phyloP scores from a whole-genome alignment of 2,888 invertebrate species.

The Agriotes lineatus region DNA sequence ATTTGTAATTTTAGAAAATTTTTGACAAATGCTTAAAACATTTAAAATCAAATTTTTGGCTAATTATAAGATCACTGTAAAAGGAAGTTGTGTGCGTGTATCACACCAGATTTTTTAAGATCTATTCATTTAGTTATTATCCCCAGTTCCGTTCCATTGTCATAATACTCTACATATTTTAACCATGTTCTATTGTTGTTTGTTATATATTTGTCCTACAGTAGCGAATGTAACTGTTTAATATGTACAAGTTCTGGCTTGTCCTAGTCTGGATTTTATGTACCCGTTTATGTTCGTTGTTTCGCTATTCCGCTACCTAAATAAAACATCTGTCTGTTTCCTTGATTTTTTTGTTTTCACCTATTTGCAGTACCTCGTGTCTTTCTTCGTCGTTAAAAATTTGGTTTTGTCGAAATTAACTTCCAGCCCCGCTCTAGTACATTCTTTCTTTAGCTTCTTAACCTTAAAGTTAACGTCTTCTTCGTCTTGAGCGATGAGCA shows the following conservation, averaged over 20 bases:
- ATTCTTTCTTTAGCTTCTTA: constrained; percentile 8
- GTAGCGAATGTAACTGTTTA: no score
- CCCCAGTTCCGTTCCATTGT: no score
- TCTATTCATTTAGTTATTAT: no score
- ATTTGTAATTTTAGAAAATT: no score
- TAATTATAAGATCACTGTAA: no score
- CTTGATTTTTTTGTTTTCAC: not conserved
- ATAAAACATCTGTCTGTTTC: constrained; percentile 9
- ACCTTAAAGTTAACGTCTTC: not conserved
- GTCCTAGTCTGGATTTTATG: constrained; percentile 15
- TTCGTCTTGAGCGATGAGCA: not conserved
- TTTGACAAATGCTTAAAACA: no score
- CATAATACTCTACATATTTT: no score
- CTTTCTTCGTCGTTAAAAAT: not conserved
- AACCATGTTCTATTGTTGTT: no score
- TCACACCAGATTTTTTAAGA: no score
- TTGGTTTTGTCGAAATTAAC: not conserved
- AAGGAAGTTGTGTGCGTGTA: no score
- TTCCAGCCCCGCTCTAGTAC: not conserved
- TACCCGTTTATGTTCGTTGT: constrained; percentile 1
- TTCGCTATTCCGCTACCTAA: constrained; percentile 5
- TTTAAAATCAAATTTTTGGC: no score
- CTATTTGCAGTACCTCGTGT: not conserved
- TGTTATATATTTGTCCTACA: no score
- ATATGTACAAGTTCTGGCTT: constrained; percentile 25